Evolutionary conservation across 2,888 invertebrate species (phyloP).

Genomic region (Galeopsomyia nigrocyanea): DNA sequence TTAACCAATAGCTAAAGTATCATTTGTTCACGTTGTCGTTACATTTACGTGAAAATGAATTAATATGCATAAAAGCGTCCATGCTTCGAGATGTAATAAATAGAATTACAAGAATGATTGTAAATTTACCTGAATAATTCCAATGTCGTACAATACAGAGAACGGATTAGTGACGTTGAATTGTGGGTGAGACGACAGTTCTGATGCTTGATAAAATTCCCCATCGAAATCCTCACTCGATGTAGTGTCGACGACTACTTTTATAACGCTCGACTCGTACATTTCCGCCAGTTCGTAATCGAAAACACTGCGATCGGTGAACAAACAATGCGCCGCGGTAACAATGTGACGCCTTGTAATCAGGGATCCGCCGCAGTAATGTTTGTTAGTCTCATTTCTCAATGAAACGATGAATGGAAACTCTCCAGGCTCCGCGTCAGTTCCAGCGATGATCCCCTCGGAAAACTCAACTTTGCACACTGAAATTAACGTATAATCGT

Average conservation of each 20-base stretch:
- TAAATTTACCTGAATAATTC: background rate
- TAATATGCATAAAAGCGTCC: no score
- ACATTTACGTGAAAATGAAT: no score
- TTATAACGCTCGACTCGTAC: background rate
- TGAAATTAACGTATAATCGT: no score
- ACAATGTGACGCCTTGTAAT: background rate
- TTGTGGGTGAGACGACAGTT: background rate
- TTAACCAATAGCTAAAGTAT: no score
- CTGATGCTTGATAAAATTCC: background rate
- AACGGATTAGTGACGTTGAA: background rate
- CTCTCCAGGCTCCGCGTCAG: background rate
- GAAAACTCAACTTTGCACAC: background rate
- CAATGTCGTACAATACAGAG: background rate
- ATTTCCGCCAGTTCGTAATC: background rate
- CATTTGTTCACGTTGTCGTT: no score
- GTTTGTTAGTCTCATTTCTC: background rate
- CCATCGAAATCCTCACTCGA: background rate
- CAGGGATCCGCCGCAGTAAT: background rate
- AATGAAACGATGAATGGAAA: background rate
- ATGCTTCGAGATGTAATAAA: no score
- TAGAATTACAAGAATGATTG: no score
- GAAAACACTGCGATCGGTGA: background rate
- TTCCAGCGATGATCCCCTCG: background rate
- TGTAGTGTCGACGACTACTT: background rate
- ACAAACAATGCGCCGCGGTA: background rate